phyloP scores from a whole-genome alignment of 2,797 vertebrate species.

The Enteromius mattozi region DNA sequence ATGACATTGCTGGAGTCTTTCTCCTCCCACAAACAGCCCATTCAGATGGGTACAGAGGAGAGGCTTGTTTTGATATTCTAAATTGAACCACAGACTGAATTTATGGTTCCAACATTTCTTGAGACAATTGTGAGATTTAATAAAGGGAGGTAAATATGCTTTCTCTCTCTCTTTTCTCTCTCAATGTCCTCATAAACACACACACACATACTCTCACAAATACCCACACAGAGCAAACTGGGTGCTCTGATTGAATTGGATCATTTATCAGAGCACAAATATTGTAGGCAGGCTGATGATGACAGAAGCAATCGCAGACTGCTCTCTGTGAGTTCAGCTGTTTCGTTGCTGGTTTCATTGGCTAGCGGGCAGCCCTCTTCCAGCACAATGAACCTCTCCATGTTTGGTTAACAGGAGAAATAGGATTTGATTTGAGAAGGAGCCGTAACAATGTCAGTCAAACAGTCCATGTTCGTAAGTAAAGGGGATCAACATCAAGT shows the following conservation, averaged over 20 bases:
- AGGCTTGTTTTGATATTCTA: constrained; percentile 54
- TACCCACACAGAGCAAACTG: constrained; percentile 48
- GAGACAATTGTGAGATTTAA: constrained; percentile 60
- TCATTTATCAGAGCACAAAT: constrained; percentile 62
- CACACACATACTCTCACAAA: constrained; percentile 36
- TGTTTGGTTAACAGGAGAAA: constrained; percentile 54
- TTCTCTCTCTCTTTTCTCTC: constrained; percentile 45
- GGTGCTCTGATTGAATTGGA: constrained; percentile 59
- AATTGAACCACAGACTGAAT: constrained; percentile 55
- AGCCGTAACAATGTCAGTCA: constrained; percentile 45
- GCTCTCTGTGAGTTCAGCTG: constrained; percentile 47
- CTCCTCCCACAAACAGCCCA: constrained; percentile 33
- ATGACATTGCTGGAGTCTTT: constrained; percentile 66
- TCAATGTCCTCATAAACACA: constrained; percentile 35
- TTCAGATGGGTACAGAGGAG: constrained; percentile 33
- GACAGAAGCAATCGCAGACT: constrained; percentile 53
- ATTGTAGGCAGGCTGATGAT: constrained; percentile 46
- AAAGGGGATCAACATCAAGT: constrained; percentile 28
- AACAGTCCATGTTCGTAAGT: constrained; percentile 1
- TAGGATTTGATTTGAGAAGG: constrained; percentile 53
- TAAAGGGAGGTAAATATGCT: constrained; percentile 53
- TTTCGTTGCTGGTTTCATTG: constrained; percentile 49
- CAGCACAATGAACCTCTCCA: constrained; percentile 40
- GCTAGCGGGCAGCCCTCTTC: constrained; percentile 21
- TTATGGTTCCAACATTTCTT: constrained; percentile 56